These are phyloP conservation scores for Nemotelus pantherinus DNA, from an alignment of 2,888 invertebrate genomes.

Conservation along the genomic window DNA sequence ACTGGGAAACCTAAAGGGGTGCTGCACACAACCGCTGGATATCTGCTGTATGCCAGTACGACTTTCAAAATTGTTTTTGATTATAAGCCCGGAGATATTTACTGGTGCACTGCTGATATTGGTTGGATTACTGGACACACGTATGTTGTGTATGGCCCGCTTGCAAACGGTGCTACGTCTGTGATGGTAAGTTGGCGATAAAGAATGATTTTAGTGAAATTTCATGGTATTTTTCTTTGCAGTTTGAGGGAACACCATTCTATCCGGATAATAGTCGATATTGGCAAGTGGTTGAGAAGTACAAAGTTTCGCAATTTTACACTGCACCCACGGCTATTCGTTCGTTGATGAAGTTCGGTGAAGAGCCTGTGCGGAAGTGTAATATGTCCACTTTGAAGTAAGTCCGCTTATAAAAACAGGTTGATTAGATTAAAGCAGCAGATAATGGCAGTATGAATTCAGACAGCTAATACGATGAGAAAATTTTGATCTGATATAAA, in stretches of 20 bases:
- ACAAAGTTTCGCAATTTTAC: conserved; percentile 95
- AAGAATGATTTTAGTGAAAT: not conserved
- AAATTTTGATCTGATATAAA: too few species aligned
- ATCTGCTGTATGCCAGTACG: conserved; percentile 90
- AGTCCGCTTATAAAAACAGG: conserved; percentile 39
- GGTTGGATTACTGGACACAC: conserved; percentile 97
- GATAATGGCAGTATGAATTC: too few species aligned
- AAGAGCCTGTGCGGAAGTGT: conserved; percentile 81
- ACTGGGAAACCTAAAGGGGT: conserved; percentile 99
- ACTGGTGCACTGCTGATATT: conserved; percentile 96
- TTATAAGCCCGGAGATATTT: conserved; percentile 82
- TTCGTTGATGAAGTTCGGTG: conserved; percentile 94
- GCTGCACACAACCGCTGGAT: conserved; percentile 93
- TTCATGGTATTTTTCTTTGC: conserved; percentile 56
- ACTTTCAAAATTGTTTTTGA: conserved; percentile 98
- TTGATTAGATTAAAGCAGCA: not conserved
- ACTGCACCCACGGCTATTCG: conserved; percentile 98
- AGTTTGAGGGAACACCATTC: conserved; percentile 98
- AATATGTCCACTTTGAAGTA: conserved; percentile 61
- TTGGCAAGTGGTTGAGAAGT: conserved; percentile 93
- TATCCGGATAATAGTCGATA: conserved; percentile 92
- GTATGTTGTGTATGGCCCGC: conserved; percentile 93
- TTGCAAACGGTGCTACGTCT: conserved; percentile 93
- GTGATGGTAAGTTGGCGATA: conserved; percentile 78
- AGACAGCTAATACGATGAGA: too few species aligned